Percentiles rank a stretch among this genome's conserved stretches.
Evolutionary conservation across 1,140 invertebrate genomes (phyloP).

Genomic region (Lithobius niger): DNA sequence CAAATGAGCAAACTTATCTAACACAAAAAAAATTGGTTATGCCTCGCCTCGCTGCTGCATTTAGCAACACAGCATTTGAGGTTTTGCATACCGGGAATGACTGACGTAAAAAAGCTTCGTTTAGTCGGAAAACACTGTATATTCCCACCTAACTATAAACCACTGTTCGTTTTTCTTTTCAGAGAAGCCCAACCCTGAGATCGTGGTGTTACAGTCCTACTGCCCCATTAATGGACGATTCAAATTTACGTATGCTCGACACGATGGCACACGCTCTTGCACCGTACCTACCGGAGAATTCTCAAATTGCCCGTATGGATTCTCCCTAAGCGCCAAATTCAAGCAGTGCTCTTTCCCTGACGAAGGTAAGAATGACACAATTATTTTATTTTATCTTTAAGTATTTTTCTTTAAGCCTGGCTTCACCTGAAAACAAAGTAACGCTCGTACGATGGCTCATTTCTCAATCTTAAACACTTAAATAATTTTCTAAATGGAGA

Average conservation of each 20-base stretch:
- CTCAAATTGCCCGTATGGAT: constrained; percentile 49
- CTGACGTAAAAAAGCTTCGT: too few species aligned
- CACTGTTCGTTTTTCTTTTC: background rate
- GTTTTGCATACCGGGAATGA: too few species aligned
- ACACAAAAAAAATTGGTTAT: too few species aligned
- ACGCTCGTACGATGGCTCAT: too few species aligned
- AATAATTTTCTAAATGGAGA: too few species aligned
- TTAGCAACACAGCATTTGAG: background rate
- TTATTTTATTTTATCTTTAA: too few species aligned
- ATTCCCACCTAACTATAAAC: too few species aligned
- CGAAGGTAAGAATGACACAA: constrained; percentile 40
- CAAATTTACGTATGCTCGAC: constrained; percentile 43
- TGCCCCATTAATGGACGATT: constrained; percentile 51
- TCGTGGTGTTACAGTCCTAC: constrained; percentile 40
- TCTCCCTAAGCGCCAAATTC: constrained; percentile 42
- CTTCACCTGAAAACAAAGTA: too few species aligned
- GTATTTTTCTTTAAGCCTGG: too few species aligned
- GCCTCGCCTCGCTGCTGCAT: background rate
- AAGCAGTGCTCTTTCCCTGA: constrained; percentile 40
- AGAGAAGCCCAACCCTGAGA: constrained; percentile 24
- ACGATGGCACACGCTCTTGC: constrained; percentile 41
- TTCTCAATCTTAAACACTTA: too few species aligned
- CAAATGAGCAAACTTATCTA: too few species aligned
- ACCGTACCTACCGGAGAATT: constrained; percentile 41
- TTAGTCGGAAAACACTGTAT: too few species aligned